Evolutionary conservation across 2,113 vertebrate genomes (phyloP).

Genomic region (Heloderma charlesbogerti): DNA sequence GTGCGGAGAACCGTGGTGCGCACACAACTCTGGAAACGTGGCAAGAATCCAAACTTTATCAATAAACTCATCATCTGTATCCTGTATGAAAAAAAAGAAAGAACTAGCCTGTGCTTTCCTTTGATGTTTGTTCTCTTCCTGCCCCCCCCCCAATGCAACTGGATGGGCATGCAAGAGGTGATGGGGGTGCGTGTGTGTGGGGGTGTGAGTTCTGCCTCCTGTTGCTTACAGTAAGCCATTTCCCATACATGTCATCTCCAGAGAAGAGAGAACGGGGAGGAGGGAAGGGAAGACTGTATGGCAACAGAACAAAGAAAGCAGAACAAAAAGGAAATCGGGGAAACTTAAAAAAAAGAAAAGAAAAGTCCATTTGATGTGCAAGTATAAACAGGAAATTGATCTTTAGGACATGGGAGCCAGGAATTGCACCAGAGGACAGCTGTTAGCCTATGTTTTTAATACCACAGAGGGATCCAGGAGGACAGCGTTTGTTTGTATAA

Average conservation of each 20-base stretch:
- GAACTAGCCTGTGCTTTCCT: background rate
- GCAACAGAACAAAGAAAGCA: constrained; percentile 75
- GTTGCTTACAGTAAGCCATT: constrained; percentile 60
- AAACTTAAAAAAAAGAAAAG: constrained; percentile 66
- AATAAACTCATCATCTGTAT: background rate
- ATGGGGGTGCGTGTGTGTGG: background rate
- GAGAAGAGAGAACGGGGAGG: constrained; percentile 47
- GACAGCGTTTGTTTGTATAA: background rate
- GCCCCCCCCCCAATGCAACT: constrained; percentile 15
- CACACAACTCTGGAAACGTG: background rate
- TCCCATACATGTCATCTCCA: constrained; percentile 69
- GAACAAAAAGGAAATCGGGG: constrained; percentile 68
- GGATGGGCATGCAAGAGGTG: constrained; percentile 27
- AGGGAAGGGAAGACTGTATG: constrained; percentile 49
- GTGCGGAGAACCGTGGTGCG: background rate
- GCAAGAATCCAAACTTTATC: background rate
- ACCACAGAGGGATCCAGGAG: constrained; percentile 33
- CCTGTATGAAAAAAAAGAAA: background rate
- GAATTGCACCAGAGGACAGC: constrained; percentile 58
- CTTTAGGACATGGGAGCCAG: constrained; percentile 59
- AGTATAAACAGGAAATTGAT: constrained; percentile 75
- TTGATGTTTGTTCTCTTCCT: constrained; percentile 50
- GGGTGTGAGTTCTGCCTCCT: constrained; percentile 34
- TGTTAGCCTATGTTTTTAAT: constrained; percentile 36
- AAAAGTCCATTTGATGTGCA: constrained; percentile 66